Base-by-base conservation (phyloP, 2,888 invertebrate species). In the Mimas tiliae region DNA sequence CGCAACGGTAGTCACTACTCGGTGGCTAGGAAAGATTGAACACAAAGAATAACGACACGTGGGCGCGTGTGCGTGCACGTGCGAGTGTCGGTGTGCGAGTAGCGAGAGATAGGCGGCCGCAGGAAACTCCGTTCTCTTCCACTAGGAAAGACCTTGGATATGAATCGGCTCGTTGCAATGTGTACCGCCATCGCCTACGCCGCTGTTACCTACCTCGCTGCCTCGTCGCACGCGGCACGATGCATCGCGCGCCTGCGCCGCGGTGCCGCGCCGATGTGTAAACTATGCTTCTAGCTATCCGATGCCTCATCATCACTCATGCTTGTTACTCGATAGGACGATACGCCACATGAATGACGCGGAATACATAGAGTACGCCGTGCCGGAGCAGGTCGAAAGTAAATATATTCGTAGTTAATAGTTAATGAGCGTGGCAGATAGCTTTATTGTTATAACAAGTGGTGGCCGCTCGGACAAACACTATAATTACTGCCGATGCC, bases 61-160 rank as follows among this genome's bases (percentile, higher is more conserved):
- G 90, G 86, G 86, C 86, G 87, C 84, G 90, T 87, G 90, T 89
- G 91, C 87, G 91, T 90, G 87, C 87, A 85, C 89, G 88, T 87
- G 90, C 84, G 80, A 80, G 75, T 87, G 90, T 88, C 81, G 81
- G 88, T 88, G 91, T 90, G 91, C 86, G 85, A 11, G 48, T 19
- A 45, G 19, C 88, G 84, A 88, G 91, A 91, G 92, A 93, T 90
- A 92, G 92, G 91, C 89, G 89, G 90, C 82, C 93, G 92, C 94
- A 94, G 94, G 94, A 94, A 94, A 93, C 93, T 89, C 93, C 94
- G 92, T 93, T 94, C 94, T 94, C 94, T 94, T 94, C 93, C 93
- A 94, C 92, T 89, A 94, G 94, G 94, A 94, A 94, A 94, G 94
- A 92, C 94, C 94, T 94, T 94, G 94, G 94, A 87, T 90, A 87